Conservation (phyloP, 2,888 invertebrate species). For the Nomada flava region DNA sequence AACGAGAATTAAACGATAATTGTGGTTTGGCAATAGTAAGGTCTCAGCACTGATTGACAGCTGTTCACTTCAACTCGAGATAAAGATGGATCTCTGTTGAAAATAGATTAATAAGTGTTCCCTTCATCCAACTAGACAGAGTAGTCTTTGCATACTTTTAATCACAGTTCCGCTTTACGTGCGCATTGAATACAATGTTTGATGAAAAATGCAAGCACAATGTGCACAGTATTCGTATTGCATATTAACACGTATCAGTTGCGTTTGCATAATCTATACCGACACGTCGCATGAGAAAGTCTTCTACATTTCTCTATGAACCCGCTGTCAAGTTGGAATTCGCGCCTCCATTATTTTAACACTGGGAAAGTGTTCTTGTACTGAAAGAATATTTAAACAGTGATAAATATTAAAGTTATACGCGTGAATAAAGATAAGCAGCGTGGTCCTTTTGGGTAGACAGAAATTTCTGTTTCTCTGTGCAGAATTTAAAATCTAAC, state of each 20-base stretch:
- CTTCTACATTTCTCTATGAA: background rate
- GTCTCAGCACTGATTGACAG: no score
- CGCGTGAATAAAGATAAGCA: no score
- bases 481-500: no score
- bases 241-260: background rate
- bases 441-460: no score
- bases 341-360: no score
- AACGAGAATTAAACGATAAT: conserved; percentile 18
- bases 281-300: background rate
- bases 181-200: background rate
- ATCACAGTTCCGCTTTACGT: background rate
- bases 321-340: no score
- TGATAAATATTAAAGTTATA: no score
- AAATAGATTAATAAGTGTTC: background rate
- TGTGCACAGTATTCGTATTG: background rate
- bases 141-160: no score
- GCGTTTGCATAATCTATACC: background rate
- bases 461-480: no score
- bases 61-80: background rate
- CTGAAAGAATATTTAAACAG: no score
- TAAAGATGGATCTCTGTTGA: background rate
- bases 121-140: background rate
- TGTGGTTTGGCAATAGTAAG: background rate
- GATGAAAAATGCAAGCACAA: no score
- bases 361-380: no score